Evolutionary conservation across 2,888 invertebrate species (phyloP), one percentile per base, ranked within the genome.

Genomic region (Luffia ferchaultella): DNA sequence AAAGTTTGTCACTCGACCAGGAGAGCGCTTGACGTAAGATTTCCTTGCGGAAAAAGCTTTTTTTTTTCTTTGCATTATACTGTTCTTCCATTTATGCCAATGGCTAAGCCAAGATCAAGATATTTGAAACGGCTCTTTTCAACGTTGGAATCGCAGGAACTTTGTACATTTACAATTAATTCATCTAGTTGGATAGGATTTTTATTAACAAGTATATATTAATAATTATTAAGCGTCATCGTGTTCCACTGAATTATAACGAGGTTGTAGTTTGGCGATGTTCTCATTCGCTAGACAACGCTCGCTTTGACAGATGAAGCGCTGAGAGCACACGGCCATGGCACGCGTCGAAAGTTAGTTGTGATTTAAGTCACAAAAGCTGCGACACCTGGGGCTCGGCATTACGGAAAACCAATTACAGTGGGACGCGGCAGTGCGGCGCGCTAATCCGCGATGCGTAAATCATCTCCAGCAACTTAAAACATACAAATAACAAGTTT

Each of bases 401-500:
- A 73, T 68, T 59, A 58, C 50, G 19, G 50, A 47, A 53, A 71
- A 75, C 72, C 75, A 74, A 76, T 75, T 76, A 75, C 67, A 65
- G 49, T 20, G 42, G 20, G 49, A 42, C 42, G 43, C 42, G 16
- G 7, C 20, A 20, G 18, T 18, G 5, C 45, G 41, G 41, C 43
- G 47, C 48, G 50, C 48, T 68, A 72, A 74, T 72, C 69, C 64
- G 53, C 57, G 51, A 55, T 59, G 64, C 69, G 70, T 77, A 77
- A 79, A 77, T 82, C 74, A 77, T 70, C 61, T 56, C 62, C 60
- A 41, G 17, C 59, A 76, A 76, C 71, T 76, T 76, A 75, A 75
- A 76, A 76, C 73, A 77, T 67, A 80, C 82, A 82, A 80, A 80
- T 82, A 83, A 79, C 77, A 79, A 80, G 74, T 83, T 80, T 77